Evolutionary conservation across 2,113 vertebrate species (phyloP), one percentile per base, ranked within the genome.

Genomic region (Ochotona princeps): DNA sequence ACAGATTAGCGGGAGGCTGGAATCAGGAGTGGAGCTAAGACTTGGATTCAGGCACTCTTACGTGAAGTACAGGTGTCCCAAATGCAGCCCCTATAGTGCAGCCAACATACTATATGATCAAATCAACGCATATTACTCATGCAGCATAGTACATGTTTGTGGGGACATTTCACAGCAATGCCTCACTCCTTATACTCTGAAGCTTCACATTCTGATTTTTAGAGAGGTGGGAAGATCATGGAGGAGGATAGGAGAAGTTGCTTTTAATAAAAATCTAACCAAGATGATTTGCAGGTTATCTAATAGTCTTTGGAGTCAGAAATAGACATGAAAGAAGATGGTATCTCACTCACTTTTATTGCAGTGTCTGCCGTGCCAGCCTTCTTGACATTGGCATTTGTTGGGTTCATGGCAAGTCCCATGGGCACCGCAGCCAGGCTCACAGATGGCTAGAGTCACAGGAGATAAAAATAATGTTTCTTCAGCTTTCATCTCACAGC

Each of bases 301-400:
- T 30, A 2, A n/a, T 25, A 49, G 76, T 23, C 38, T 49, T 18
- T 26, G 28, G 83, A 84, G 32, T 49, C 66, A 73, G 30, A 28
- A 66, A 79, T 88, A 75, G 83, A 28, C 0, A 1, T 0, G 51
- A 80, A 74, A 85, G 28, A 0, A 30, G 78, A 13, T 0, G 2
- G n/a, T 66, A 96, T 96, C 73, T 89, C 95, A 98, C 98, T 99
- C 97, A 99, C 99, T 98, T 98, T 99, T 99, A 95, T 98, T 99
- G 97, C 99, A 99, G 93, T 98, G 96, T 92, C 98, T 98, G 96
- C 99, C 99, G 0, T 99, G 98, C 99, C 99, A 99, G 73, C 98
- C 99, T 80, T 99, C 98, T 85, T 97, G 98, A 97, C 99, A 99
- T 12, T 98, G 98, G 97, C 99, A 99, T 94, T 96, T 98, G 98